Percentiles rank a stretch among this genome's conserved stretches.
Evolutionary conservation across 1,140 invertebrate genomes (phyloP).

Genomic region (Drosophila aff.): DNA sequence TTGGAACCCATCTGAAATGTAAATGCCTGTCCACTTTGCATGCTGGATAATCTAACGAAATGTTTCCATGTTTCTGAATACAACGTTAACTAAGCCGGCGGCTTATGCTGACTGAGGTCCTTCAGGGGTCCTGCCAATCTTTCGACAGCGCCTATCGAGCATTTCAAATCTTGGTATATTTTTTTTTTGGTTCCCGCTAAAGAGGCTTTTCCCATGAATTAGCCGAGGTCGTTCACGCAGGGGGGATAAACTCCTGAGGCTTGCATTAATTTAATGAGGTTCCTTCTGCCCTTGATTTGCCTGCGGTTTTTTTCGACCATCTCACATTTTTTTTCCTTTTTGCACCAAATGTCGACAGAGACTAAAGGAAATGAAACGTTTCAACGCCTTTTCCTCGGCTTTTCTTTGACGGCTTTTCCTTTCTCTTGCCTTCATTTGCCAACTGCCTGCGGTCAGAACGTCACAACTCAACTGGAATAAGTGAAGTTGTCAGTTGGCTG

Average conservation of each 20-base stretch:
- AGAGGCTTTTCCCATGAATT: slow-evolving; percentile 62
- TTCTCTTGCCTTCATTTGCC: slow-evolving; percentile 22
- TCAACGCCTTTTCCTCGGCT: slow-evolving; percentile 63
- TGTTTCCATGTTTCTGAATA: background rate
- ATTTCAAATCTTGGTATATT: slow-evolving; percentile 59
- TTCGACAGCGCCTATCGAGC: slow-evolving; percentile 49
- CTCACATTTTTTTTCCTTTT: slow-evolving; percentile 27
- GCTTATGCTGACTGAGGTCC: slow-evolving; percentile 17
- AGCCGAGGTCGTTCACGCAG: slow-evolving; percentile 23
- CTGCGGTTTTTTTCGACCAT: slow-evolving; percentile 60
- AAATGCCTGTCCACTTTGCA: slow-evolving; percentile 27
- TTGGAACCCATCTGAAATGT: slow-evolving; percentile 3
- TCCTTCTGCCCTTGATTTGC: slow-evolving; percentile 67
- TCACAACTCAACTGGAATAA: slow-evolving; percentile 77
- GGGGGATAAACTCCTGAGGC: slow-evolving; percentile 63
- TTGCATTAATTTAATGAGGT: slow-evolving; percentile 83
- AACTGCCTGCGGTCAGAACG: slow-evolving; percentile 60
- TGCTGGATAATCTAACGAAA: slow-evolving; percentile 32
- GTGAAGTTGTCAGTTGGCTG: slow-evolving; percentile 77
- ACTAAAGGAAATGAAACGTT: slow-evolving; percentile 55
- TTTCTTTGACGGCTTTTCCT: slow-evolving; percentile 19
- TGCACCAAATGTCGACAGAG: slow-evolving; percentile 50
- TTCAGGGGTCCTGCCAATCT: slow-evolving; percentile 35
- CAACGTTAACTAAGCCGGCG: slow-evolving; percentile 17
- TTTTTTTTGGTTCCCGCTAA: slow-evolving; percentile 28